Conservation (phyloP, 2,113 vertebrate genomes). For the Amazona guildingii region DNA sequence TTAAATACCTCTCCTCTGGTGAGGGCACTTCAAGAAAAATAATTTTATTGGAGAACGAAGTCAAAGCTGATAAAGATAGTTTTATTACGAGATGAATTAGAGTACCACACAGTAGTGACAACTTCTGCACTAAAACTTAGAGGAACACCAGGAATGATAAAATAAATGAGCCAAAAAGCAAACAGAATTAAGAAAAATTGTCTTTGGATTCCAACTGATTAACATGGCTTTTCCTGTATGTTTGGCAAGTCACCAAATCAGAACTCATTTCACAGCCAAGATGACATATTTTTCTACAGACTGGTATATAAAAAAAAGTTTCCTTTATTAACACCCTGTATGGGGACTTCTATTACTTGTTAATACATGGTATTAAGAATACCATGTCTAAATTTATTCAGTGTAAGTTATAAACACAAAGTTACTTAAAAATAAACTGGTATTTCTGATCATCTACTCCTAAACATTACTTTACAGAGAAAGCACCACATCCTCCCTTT, state of each 20-base stretch:
- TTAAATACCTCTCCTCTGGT: not conserved
- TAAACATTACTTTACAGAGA: not conserved
- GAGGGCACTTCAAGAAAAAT: not conserved
- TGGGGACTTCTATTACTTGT: not conserved
- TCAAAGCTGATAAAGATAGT: not conserved
- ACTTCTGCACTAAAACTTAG: not conserved
- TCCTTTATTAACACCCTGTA: not conserved
- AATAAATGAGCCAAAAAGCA: not conserved
- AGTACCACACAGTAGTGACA: not conserved
- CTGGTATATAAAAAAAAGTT: not conserved
- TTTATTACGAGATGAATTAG: not conserved
- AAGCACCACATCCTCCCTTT: not conserved
- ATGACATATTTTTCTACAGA: not conserved
- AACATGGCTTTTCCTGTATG: not conserved
- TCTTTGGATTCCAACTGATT: not conserved
- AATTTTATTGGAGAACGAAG: not conserved
- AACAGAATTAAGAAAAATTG: not conserved
- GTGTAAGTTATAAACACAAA: not conserved
- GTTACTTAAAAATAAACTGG: not conserved
- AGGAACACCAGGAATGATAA: not conserved
- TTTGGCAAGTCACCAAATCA: not conserved
- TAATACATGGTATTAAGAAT: not conserved
- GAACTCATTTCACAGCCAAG: not conserved
- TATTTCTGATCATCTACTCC: not conserved
- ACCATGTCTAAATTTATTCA: not conserved